phyloP scores from a whole-genome alignment of 1,140 invertebrate species.

The Aporrectodea caliginosa region DNA sequence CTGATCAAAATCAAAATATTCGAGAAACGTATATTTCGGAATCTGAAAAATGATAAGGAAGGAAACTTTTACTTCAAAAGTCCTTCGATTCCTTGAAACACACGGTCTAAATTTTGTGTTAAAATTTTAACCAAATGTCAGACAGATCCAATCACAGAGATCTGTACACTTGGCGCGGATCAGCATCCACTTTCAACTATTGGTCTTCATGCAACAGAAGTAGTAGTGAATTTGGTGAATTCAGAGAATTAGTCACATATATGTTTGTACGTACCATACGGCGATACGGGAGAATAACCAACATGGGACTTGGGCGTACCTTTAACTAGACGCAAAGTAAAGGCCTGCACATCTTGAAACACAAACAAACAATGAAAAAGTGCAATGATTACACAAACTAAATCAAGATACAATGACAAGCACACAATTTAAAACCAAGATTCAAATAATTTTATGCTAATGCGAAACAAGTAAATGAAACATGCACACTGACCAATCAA shows the following conservation, averaged over 20 bases:
- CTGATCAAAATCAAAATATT: no score
- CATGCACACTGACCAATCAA: not conserved
- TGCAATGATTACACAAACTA: not conserved
- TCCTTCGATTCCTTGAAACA: no score
- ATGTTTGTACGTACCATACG: conserved; percentile 28
- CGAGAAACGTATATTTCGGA: no score
- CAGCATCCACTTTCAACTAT: not conserved
- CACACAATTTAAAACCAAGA: not conserved
- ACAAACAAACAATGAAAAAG: not conserved
- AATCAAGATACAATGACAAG: conserved; percentile 1
- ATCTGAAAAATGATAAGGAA: no score
- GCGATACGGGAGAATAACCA: conserved; percentile 30
- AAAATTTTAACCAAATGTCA: no score
- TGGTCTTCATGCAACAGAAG: not conserved
- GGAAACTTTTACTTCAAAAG: no score
- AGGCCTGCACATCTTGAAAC: conserved; percentile 10
- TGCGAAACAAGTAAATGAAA: not conserved
- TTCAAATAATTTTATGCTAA: not conserved
- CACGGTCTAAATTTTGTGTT: no score
- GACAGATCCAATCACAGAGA: no score
- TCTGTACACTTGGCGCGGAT: no score
- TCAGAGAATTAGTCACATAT: not conserved
- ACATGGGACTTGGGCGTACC: conserved; percentile 31
- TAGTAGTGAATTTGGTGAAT: not conserved
- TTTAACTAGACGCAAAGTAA: conserved; percentile 26